These are phyloP conservation scores for Heliconius hewitsoni DNA, from an alignment of 1,140 invertebrate genomes.

Conservation along the genomic window DNA sequence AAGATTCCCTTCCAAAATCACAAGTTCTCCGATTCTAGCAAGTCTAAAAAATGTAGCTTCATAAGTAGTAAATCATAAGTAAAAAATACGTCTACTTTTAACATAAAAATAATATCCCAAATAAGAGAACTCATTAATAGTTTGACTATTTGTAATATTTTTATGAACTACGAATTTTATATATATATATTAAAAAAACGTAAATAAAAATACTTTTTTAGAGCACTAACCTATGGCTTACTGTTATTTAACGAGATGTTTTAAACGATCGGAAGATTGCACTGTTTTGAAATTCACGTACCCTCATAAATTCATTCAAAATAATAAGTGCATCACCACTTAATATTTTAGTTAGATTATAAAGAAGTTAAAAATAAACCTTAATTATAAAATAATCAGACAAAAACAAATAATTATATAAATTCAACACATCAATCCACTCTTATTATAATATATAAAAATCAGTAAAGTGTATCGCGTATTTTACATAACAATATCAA, in stretches of 20 bases:
- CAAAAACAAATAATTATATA: background rate
- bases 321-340: too few species aligned
- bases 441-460: background rate
- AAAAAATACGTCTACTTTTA: too few species aligned
- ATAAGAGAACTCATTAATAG: too few species aligned
- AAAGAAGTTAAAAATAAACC: background rate
- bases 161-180: too few species aligned
- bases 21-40: conserved; percentile 37
- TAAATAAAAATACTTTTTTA: too few species aligned
- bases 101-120: too few species aligned
- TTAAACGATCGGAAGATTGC: too few species aligned
- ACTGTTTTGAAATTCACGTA: too few species aligned
- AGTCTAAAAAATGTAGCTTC: background rate
- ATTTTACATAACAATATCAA: conserved; percentile 23
- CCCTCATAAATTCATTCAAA: too few species aligned
- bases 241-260: background rate
- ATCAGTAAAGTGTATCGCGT: background rate
- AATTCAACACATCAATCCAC: background rate
- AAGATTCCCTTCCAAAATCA: conserved; percentile 48
- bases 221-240: background rate
- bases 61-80: background rate
- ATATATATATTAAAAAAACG: too few species aligned
- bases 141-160: too few species aligned
- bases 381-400: background rate
- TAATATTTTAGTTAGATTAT: background rate